phyloP scores from a whole-genome alignment of 2,113 vertebrate genomes.

The Morone saxatilis region DNA sequence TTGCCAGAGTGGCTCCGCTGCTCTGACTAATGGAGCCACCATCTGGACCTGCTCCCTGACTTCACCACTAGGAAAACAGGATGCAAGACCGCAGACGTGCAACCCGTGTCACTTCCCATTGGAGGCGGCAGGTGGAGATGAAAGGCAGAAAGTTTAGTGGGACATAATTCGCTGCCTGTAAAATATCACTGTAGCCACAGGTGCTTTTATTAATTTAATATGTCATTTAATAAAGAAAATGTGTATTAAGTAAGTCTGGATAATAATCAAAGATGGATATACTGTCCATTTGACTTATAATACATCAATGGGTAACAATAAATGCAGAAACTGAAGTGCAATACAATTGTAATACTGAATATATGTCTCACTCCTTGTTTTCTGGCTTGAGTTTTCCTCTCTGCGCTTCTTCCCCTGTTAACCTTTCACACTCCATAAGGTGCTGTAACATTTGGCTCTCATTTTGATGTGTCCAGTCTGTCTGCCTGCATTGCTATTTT shows the following conservation, averaged over 20 bases:
- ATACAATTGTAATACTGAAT: not conserved
- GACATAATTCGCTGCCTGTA: not conserved
- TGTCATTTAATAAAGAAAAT: not conserved
- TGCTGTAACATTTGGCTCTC: conserved; percentile 74
- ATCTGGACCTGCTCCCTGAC: conserved; percentile 58
- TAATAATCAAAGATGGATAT: not conserved
- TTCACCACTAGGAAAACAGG: conserved; percentile 22
- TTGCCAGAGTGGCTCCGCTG: conserved; percentile 51
- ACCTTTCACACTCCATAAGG: conserved; percentile 81
- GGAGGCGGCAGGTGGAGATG: conserved; percentile 25
- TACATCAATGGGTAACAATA: not conserved
- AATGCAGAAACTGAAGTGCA: conserved; percentile 5
- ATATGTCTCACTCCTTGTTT: conserved; percentile 23
- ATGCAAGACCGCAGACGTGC: not conserved
- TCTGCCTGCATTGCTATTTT: conserved; percentile 64
- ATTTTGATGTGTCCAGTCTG: conserved; percentile 55
- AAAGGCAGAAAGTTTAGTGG: not conserved
- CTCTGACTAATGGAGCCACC: conserved; percentile 56
- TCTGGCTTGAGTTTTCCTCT: conserved; percentile 26
- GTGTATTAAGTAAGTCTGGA: no score
- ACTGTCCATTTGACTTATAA: not conserved
- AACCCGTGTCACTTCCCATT: not conserved
- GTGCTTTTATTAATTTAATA: not conserved
- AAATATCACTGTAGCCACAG: not conserved
- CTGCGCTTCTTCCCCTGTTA: conserved; percentile 51